phyloP scores from a whole-genome alignment of 1,140 invertebrate genomes.

The Leptestheria dahalacensis region DNA sequence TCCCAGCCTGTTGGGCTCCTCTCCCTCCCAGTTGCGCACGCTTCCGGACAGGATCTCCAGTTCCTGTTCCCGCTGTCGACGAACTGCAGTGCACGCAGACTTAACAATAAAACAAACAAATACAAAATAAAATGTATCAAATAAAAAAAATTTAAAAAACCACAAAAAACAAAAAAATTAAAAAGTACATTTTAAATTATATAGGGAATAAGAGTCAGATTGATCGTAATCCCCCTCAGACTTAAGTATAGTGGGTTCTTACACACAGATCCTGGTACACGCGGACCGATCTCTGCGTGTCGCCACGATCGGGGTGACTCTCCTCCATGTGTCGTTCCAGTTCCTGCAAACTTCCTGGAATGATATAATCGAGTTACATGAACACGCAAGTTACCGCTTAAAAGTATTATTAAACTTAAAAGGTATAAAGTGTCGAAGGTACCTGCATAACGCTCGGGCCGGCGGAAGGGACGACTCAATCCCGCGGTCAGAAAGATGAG shows the following conservation, averaged over 20 bases:
- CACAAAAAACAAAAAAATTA: too few relatives aligned
- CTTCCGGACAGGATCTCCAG: constrained; percentile 82
- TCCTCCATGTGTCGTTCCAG: constrained; percentile 88
- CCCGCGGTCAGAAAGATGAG: constrained; percentile 78
- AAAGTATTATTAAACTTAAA: too few relatives aligned
- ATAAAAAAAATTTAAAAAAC: too few relatives aligned
- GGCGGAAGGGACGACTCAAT: constrained; percentile 83
- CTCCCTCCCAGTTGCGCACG: constrained; percentile 89
- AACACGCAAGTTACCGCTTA: too few relatives aligned
- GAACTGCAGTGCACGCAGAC: constrained; percentile 63
- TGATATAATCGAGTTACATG: too few relatives aligned
- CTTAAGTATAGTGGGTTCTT: too few relatives aligned
- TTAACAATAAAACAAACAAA: constrained; percentile 29
- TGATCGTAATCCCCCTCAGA: too few relatives aligned
- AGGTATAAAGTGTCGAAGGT: too few relatives aligned
- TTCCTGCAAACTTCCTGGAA: constrained; percentile 63
- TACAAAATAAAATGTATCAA: constrained; percentile 5
- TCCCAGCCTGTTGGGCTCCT: constrained; percentile 54
- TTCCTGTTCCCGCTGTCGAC: constrained; percentile 91
- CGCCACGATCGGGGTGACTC: constrained; percentile 84
- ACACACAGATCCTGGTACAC: constrained; percentile 91
- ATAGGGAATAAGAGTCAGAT: too few relatives aligned
- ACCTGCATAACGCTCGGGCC: constrained; percentile 84
- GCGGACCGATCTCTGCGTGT: constrained; percentile 81
- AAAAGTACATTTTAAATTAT: too few relatives aligned